Evolutionary conservation across 2,113 vertebrate species (phyloP), one percentile per base, ranked within the genome.

Genomic region (Tenrec ecaudatus): DNA sequence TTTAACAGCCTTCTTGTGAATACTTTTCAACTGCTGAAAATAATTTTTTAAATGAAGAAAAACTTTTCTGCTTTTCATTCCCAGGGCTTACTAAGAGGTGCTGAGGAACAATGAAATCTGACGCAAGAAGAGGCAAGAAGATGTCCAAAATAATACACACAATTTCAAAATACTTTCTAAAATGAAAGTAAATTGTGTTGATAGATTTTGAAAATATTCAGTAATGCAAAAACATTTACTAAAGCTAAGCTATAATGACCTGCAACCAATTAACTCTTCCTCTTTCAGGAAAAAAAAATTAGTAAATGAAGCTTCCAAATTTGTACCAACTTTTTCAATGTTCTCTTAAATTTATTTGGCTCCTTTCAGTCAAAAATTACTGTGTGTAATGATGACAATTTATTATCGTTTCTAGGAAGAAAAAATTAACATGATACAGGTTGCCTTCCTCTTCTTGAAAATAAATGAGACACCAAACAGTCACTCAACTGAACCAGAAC

Each of bases 381-480:
- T 84, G 77, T 91, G 60, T 31, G 1, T 58, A 86, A 75, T 60
- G 87, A 85, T 15, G 17, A 22, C n/a, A 82, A 84, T 33, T 92
- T 90, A 68, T 47, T 53, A 76, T 80, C 86, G 33, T 93, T 71
- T 89, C 89, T 68, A 90, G 77, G 43, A 91, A 90, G 83, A 92
- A 93, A 93, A 53, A 91, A 80, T 15, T 82, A 92, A 76, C 75
- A 57, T 81, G 60, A 81, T 31, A 38, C 76, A 92, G 71, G 83
- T 14, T 92, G 60, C 4, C 22, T 82, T 93, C 31, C 38, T 60
- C 9, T 86, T 29, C 38, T 40, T 75, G 40, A 76, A 88, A 87
- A 92, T 77, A 96, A 83, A 92, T 85, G n/a, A 96, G 92, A 82
- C 20, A 90, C 25, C 15, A 31, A 91, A 91, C 57, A 95, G 90